A percentile compares a stretch with the other conserved stretches of the same genome.
phyloP scores from a whole-genome alignment of 2,888 invertebrate genomes.

The Athalia cordata region DNA sequence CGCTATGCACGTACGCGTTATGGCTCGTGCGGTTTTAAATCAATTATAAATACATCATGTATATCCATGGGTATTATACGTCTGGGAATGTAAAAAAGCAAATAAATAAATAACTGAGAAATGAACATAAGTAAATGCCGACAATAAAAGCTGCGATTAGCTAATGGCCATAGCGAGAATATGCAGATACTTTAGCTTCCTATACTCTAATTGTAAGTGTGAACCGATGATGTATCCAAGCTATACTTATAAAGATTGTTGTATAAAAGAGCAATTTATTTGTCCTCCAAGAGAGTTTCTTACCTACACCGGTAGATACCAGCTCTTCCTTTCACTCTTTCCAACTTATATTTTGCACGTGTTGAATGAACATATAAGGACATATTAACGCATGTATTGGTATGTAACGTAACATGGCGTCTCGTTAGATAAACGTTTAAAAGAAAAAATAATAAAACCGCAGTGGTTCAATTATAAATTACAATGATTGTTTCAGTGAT shows the following conservation, averaged over 20 bases:
- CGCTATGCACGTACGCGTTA: no score
- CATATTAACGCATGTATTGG: background rate
- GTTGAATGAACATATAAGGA: background rate
- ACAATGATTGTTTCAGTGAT: no score
- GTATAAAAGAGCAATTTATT: conserved; percentile 14
- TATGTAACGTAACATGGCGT: background rate
- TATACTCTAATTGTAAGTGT: background rate
- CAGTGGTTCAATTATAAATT: conserved; percentile 4
- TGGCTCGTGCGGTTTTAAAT: no score
- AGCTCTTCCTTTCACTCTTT: conserved; percentile 42
- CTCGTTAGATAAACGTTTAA: conserved; percentile 40
- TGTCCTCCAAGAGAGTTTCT: conserved; percentile 26
- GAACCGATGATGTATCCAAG: background rate
- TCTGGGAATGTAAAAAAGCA: no score
- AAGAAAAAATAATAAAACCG: conserved; percentile 18
- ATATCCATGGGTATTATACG: no score
- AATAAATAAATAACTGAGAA: no score
- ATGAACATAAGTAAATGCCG: no score
- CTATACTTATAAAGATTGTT: background rate
- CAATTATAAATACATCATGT: no score
- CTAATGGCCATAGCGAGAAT: no score
- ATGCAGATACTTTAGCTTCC: no score
- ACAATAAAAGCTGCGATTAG: no score
- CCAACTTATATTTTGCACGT: conserved; percentile 1
- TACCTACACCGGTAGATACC: conserved; percentile 35